phyloP scores from a whole-genome alignment of 1,140 invertebrate genomes.

The Cotesia chilonis region DNA sequence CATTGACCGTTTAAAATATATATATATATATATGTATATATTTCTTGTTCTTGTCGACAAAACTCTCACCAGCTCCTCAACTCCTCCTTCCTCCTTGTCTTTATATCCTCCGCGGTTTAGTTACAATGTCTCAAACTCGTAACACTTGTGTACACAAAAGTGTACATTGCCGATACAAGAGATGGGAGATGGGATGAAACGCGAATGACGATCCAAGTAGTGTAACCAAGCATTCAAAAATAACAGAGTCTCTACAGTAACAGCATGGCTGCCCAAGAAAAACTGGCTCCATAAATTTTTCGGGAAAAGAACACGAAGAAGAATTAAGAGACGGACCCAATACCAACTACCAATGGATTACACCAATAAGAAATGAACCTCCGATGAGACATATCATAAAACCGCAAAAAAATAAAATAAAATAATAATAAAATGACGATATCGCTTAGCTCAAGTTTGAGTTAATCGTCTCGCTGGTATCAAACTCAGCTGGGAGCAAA shows the following conservation, averaged over 20 bases:
- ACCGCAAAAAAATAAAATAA: slow-evolving; percentile 10
- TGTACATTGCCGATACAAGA: background rate
- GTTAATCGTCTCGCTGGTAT: slow-evolving; percentile 23
- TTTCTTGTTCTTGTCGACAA: slow-evolving; percentile 10
- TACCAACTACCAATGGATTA: too few species aligned
- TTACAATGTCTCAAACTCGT: background rate
- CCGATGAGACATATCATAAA: slow-evolving; percentile 11
- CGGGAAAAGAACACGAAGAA: slow-evolving; percentile 22
- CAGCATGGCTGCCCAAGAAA: slow-evolving; percentile 6
- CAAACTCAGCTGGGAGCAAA: background rate
- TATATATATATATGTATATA: slow-evolving; percentile 25
- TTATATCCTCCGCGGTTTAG: background rate
- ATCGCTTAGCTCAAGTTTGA: slow-evolving; percentile 3
- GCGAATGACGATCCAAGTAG: too few species aligned
- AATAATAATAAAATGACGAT: background rate
- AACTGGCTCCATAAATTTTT: slow-evolving; percentile 39
- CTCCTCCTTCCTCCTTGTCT: background rate
- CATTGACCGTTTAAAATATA: slow-evolving; percentile 25
- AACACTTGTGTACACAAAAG: slow-evolving; percentile 7
- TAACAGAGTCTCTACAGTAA: background rate
- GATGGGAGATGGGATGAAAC: too few species aligned
- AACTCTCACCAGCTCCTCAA: background rate
- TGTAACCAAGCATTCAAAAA: too few species aligned
- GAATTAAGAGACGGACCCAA: too few species aligned
- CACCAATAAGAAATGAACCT: too few species aligned